phyloP scores from a whole-genome alignment of 2,113 vertebrate genomes.

The Tympanuchus pallidicinctus region DNA sequence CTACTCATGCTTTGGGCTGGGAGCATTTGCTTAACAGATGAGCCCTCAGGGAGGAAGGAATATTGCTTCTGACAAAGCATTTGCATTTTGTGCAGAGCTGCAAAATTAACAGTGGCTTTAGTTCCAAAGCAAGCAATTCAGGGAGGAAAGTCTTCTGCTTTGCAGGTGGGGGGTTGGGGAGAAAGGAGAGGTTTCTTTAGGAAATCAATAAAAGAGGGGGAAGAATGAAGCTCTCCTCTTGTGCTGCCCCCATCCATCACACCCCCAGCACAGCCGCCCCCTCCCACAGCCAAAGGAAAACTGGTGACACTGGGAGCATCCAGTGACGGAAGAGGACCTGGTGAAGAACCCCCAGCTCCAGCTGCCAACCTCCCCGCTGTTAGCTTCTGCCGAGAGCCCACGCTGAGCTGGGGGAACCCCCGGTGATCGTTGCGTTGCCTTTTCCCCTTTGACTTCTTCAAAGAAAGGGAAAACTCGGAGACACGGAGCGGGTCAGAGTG shows the following conservation, averaged over 20 bases:
- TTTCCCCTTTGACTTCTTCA: constrained; percentile 7
- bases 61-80: constrained; percentile 40
- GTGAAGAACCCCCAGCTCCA: not conserved
- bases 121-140: not conserved
- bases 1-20: not conserved
- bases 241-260: not conserved
- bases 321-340: not conserved
- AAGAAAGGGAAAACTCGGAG: constrained; percentile 28
- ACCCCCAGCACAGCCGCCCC: not conserved
- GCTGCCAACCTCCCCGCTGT: not conserved
- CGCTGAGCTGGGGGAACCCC: not conserved
- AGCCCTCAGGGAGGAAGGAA: not conserved
- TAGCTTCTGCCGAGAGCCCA: not conserved
- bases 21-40: not conserved
- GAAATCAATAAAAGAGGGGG: not conserved
- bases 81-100: constrained; percentile 48
- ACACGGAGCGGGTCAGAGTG: not conserved
- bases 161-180: not conserved
- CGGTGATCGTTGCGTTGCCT: not conserved
- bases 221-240: not conserved
- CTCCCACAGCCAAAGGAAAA: not conserved
- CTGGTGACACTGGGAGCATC: not conserved
- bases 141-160: not conserved
- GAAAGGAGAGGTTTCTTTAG: not conserved
- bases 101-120: constrained; percentile 16